A percentile compares a stretch with the other conserved stretches of the same genome.
Evolutionary conservation across 2,888 invertebrate genomes (phyloP).

Genomic region (Stenurella melanura): DNA sequence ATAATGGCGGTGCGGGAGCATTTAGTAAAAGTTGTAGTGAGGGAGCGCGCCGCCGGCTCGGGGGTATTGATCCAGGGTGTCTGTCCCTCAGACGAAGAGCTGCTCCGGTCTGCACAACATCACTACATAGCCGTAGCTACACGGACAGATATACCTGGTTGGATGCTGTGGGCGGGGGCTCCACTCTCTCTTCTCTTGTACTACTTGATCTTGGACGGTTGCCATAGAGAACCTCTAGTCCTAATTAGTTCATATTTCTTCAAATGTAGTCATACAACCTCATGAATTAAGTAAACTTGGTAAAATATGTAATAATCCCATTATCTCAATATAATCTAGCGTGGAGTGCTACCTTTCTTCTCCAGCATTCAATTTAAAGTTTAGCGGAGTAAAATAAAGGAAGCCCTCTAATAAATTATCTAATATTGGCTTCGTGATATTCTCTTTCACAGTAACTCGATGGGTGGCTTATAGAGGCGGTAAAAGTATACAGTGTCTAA

Average conservation of each 20-base stretch:
- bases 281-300: not conserved
- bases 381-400: not conserved
- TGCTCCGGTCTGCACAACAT: slow-evolving; percentile 38
- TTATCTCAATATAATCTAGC: not conserved
- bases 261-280: slow-evolving; percentile 16
- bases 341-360: not conserved
- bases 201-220: slow-evolving; percentile 30
- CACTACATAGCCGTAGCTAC: slow-evolving; percentile 24
- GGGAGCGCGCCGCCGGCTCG: slow-evolving; percentile 36
- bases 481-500: too few species aligned
- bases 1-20: slow-evolving; percentile 19
- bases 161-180: slow-evolving; percentile 28
- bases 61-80: slow-evolving; percentile 36
- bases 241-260: slow-evolving; percentile 30
- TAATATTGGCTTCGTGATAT: not conserved
- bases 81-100: slow-evolving; percentile 34
- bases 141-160: slow-evolving; percentile 31
- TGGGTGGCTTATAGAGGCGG: not conserved
- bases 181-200: slow-evolving; percentile 3
- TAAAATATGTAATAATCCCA: slow-evolving; percentile 2
- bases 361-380: not conserved
- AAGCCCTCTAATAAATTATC: not conserved
- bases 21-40: slow-evolving; percentile 25
- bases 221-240: slow-evolving; percentile 31
- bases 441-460: not conserved